Evolutionary conservation across 2,888 invertebrate genomes (phyloP).

Genomic region (Acanthosepion pharaonis): DNA sequence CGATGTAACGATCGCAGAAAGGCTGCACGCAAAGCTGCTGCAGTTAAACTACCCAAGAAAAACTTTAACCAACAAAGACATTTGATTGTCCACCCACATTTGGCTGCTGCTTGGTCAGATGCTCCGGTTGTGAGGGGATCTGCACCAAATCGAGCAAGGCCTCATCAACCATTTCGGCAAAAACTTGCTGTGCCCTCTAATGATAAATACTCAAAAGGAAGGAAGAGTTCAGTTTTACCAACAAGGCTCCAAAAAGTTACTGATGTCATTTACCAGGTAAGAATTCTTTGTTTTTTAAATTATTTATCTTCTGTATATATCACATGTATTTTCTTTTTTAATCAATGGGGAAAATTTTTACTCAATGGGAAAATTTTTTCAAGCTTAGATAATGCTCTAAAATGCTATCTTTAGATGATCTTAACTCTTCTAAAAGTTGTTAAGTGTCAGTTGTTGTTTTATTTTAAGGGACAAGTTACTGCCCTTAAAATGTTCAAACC

Average conservation of each 20-base stretch:
- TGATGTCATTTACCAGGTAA: not conserved
- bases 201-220: not conserved
- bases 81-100: not conserved
- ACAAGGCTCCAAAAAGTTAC: not conserved
- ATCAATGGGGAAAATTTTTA: too few species aligned
- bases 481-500: too few species aligned
- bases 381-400: too few species aligned
- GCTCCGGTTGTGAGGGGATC: not conserved
- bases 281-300: not conserved
- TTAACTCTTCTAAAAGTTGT: too few species aligned
- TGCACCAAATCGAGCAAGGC: not conserved
- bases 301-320: too few species aligned
- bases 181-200: not conserved
- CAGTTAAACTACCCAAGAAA: not conserved
- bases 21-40: not conserved
- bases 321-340: too few species aligned
- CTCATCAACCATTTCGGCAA: not conserved
- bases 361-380: too few species aligned
- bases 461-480: too few species aligned
- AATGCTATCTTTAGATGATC: too few species aligned
- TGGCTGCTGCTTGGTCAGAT: not conserved
- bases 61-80: not conserved
- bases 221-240: not conserved
- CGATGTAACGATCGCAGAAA: constrained; percentile 33
- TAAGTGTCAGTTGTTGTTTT: too few species aligned